These are phyloP conservation scores for Ceratosolen fusciceps DNA, from an alignment of 1,140 invertebrate species.

Conservation along the genomic window DNA sequence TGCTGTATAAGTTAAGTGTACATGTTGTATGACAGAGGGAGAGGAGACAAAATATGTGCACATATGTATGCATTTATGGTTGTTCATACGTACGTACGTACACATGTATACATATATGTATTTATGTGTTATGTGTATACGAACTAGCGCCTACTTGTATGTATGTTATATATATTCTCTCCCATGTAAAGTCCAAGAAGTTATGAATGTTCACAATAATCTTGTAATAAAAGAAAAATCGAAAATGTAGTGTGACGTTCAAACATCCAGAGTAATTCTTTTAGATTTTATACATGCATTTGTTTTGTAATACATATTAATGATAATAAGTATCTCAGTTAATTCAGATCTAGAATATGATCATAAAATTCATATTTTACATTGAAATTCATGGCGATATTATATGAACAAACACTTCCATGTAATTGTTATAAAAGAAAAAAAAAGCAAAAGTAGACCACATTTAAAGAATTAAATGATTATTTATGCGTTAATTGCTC, in stretches of 20 bases:
- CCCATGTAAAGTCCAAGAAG: slow-evolving; percentile 51
- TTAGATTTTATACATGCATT: slow-evolving; percentile 48
- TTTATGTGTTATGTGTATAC: neutral
- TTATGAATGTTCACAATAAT: slow-evolving; percentile 42
- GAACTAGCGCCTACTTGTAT: neutral
- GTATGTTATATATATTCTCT: slow-evolving; percentile 22
- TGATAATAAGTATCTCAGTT: slow-evolving; percentile 30
- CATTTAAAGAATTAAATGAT: slow-evolving; percentile 55
- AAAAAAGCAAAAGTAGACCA: slow-evolving; percentile 49
- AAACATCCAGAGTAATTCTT: slow-evolving; percentile 37
- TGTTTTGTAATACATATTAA: slow-evolving; percentile 36
- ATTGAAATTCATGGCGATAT: slow-evolving; percentile 42
- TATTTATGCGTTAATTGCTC: slow-evolving; percentile 49
- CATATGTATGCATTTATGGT: too few relatives aligned
- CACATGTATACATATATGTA: neutral
- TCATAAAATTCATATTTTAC: slow-evolving; percentile 49
- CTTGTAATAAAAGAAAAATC: slow-evolving; percentile 37
- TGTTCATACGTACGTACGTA: slow-evolving; percentile 14
- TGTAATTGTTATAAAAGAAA: slow-evolving; percentile 45
- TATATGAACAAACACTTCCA: slow-evolving; percentile 48
- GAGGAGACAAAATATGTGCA: too few relatives aligned
- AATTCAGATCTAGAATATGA: slow-evolving; percentile 28
- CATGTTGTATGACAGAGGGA: too few relatives aligned
- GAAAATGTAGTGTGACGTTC: slow-evolving; percentile 24
- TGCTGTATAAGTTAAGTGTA: too few relatives aligned